Base-by-base conservation (phyloP, 2,113 vertebrate species). In the Gymnocephalus cernua region DNA sequence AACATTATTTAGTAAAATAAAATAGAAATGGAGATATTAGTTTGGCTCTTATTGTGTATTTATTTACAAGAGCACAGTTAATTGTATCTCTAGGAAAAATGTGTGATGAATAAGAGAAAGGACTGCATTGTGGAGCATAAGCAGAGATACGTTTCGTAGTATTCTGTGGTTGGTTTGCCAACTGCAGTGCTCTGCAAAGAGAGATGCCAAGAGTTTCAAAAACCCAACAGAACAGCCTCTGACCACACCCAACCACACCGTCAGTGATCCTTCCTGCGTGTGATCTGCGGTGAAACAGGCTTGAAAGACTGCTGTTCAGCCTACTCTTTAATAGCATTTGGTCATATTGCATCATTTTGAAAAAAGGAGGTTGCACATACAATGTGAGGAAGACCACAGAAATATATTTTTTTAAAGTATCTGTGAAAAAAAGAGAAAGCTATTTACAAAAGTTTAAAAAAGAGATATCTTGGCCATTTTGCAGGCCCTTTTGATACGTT, bases 41-140 rank as follows among this genome's bases (percentile, higher is more conserved):
- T 41, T 41, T 11, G 38, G 23, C n/a, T 51, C 15, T 61, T 18
- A 47, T 25, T 32, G 21, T 73, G 18, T 53, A 44, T 59, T 59
- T 80, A 8, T 61, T 56, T 18, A 4, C 13, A 83, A 51, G 23
- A 58, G 47, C 2, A 32, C 10, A 51, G 50, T 6, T 3, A 23
- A 15, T 41, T 56, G 15, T 53, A 56, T n/a, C 4, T 45, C 3
- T 5, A 9, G 10, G 4, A 77, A 58, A 50, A 15, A 53, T 62
- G 18, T 57, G 35, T 19, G 18, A 45, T 58, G n/a, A 53, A 53
- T 45, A 21, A 83, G 27, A 85, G 29, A 48, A 57, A 19, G 14
- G 21, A 6, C 13, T 50, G 48, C 21, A 66, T 54, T 47, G 54
- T 74, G 63, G 78, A 85, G 64, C 66, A 74, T 21, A 29, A 65